Percentiles rank a stretch among this genome's conserved stretches.
phyloP scores from a whole-genome alignment of 2,888 invertebrate genomes.

The Catocala fraxini region DNA sequence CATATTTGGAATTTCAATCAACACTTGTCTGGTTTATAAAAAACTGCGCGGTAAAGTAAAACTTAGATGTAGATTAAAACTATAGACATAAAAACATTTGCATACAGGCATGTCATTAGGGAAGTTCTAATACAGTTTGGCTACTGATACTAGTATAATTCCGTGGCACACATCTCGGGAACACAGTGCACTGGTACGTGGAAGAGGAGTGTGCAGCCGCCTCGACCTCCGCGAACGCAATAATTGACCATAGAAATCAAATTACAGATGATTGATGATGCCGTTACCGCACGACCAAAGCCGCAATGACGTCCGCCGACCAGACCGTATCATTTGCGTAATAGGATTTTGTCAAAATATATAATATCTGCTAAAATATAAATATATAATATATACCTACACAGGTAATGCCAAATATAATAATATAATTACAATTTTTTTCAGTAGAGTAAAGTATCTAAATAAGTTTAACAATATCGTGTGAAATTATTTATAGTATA shows the following conservation, averaged over 20 bases:
- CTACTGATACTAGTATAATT: constrained; percentile 53
- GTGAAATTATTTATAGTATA: no score
- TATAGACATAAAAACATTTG: no score
- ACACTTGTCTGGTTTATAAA: no score
- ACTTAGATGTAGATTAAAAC: background rate
- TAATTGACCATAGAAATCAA: constrained; percentile 88
- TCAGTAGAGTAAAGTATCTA: no score
- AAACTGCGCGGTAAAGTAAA: no score
- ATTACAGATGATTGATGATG: constrained; percentile 87
- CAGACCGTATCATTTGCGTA: constrained; percentile 82
- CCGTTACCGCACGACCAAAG: constrained; percentile 85
- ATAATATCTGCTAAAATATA: constrained; percentile 31
- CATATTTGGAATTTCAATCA: no score
- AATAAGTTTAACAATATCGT: no score
- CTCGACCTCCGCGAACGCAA: constrained; percentile 85
- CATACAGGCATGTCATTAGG: background rate
- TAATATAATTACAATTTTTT: no score
- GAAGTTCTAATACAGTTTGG: constrained; percentile 19
- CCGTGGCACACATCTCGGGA: constrained; percentile 56
- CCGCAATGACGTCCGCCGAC: constrained; percentile 79
- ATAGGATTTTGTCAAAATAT: constrained; percentile 78
- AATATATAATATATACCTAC: background rate
- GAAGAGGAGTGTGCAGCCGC: constrained; percentile 73
- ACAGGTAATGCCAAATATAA: background rate
- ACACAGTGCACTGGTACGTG: constrained; percentile 64